Evolutionary conservation across 2,113 vertebrate species (phyloP).

Genomic region (Osmerus mordax): DNA sequence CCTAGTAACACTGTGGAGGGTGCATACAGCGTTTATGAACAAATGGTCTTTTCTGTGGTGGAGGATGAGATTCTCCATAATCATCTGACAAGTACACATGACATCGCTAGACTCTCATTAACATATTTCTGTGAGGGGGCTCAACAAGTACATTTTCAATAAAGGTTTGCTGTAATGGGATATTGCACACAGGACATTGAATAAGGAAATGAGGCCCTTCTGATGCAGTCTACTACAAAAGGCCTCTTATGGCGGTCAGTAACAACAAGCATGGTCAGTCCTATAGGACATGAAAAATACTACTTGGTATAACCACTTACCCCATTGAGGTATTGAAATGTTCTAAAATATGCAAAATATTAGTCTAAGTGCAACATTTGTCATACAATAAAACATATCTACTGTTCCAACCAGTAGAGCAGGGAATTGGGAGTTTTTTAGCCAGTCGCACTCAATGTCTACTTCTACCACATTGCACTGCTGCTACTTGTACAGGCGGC

Average conservation of each 20-base stretch:
- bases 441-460: neutral
- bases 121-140: neutral
- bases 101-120: constrained; percentile 47
- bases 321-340: too few relatives aligned
- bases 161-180: neutral
- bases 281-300: too few relatives aligned
- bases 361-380: too few relatives aligned
- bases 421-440: neutral
- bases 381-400: too few relatives aligned
- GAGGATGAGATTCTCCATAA: constrained; percentile 63
- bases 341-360: too few relatives aligned
- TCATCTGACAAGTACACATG: constrained; percentile 64
- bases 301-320: too few relatives aligned
- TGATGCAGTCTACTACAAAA: too few relatives aligned
- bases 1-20: constrained; percentile 66
- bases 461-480: neutral
- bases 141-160: neutral
- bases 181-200: too few relatives aligned
- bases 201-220: too few relatives aligned
- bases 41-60: constrained; percentile 34
- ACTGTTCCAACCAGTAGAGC: too few relatives aligned
- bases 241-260: too few relatives aligned
- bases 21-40: constrained; percentile 49
- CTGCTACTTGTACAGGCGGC: neutral
- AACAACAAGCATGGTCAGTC: too few relatives aligned